Conservation (phyloP, 2,797 vertebrate species). For the Hydrocynus forskahlii region DNA sequence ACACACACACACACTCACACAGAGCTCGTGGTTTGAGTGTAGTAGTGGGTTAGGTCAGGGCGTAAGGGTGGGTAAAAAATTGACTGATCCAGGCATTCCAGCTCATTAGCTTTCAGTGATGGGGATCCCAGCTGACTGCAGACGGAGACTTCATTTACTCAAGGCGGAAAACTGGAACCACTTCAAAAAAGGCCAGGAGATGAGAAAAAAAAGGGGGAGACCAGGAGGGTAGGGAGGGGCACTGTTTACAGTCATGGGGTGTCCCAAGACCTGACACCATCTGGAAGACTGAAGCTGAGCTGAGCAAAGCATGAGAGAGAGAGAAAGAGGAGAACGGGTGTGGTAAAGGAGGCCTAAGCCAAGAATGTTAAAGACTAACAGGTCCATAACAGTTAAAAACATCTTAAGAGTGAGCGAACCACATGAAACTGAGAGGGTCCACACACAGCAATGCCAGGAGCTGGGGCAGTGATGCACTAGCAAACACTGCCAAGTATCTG, state of each 20-base stretch:
- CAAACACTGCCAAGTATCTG: slow-evolving; percentile 12
- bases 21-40: background rate
- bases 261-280: slow-evolving; percentile 39
- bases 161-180: slow-evolving; percentile 26
- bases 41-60: background rate
- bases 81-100: slow-evolving; percentile 36
- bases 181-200: slow-evolving; percentile 13
- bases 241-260: slow-evolving; percentile 28
- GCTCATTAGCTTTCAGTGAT: slow-evolving; percentile 42
- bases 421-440: slow-evolving; percentile 21
- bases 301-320: slow-evolving; percentile 12
- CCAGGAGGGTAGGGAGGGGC: background rate
- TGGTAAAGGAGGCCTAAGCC: slow-evolving; percentile 15
- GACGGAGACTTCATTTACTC: slow-evolving; percentile 31
- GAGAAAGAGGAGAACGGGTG: slow-evolving; percentile 12
- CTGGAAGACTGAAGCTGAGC: slow-evolving; percentile 35
- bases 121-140: slow-evolving; percentile 42
- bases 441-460: slow-evolving; percentile 16
- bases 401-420: background rate
- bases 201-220: background rate
- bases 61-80: background rate
- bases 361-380: slow-evolving; percentile 43
- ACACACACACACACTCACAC: background rate
- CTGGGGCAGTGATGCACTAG: slow-evolving; percentile 16
- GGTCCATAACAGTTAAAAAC: background rate